Base-by-base conservation (phyloP, 2,113 vertebrate species). In the Anarrhichthys ocellatus region DNA sequence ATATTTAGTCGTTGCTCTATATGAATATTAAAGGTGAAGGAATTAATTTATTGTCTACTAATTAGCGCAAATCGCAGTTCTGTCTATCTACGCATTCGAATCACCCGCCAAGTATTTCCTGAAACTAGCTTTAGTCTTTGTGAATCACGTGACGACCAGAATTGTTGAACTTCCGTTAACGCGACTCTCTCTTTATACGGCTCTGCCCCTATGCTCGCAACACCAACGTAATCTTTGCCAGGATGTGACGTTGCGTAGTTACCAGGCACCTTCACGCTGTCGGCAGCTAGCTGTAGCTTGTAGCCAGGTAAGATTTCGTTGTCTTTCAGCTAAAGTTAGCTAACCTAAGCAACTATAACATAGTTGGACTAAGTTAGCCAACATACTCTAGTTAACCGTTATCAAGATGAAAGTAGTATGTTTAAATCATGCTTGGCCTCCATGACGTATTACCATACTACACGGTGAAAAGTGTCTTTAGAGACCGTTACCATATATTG, bases 191-290 rank as follows among this genome's bases (percentile, higher is more conserved):
- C 56, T 59, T 59, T 59, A 29, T 6, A 29, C 13, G 56, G 14
- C 56, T 5, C n/a, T 36, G 32, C 50, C 44, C 14, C 14, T 17
- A 15, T 14, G 44, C 14, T 17, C 1, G 0, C 0, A 0, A 34
- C 34, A 50, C 4, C 64, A 1, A 1, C 44, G 74, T 24, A 64
- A 74, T 77, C 40, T 92, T 92, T 92, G 48, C 79, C 66, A 91
- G 94, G 94, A 95, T 93, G 84, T 95, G 93, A 95, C 93, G 94
- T 89, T 24, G 9, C 78, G 2, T 79, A 63, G 91, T 90, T 87
- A 91, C 93, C 7, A 72, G 56, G 59, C 81, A 56, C 71, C 77
- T 44, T 78, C 59, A 44, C 58, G 71, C 46, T 40, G 36, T 17
- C 46, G 18, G 40, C n/a, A 20, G 32, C 17, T 50, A 69, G 17